phyloP scores from a whole-genome alignment of 2,888 invertebrate genomes.

The Caenorhabditis angaria region DNA sequence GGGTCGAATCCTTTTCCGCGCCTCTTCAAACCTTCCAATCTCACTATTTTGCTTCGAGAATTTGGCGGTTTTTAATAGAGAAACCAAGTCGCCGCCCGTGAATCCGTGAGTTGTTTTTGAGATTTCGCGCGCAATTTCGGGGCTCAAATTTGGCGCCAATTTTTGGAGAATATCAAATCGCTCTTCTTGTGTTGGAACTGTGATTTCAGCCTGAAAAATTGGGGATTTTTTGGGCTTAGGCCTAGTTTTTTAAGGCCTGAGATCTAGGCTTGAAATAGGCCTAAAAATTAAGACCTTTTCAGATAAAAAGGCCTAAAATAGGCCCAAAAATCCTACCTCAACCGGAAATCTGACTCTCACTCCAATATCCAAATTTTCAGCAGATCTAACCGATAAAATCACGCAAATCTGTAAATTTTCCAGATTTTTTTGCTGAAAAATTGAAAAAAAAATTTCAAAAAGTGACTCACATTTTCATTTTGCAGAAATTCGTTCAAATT shows the following conservation, averaged over 20 bases:
- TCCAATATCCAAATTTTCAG: constrained; percentile 53
- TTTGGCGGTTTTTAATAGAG: constrained; percentile 42
- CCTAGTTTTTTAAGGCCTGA: too few relatives aligned
- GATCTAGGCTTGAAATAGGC: too few relatives aligned
- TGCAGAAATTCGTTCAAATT: constrained; percentile 18
- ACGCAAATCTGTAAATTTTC: constrained; percentile 33
- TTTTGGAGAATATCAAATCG: constrained; percentile 49
- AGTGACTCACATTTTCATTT: constrained; percentile 28
- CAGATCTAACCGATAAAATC: constrained; percentile 49
- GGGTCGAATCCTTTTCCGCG: constrained; percentile 54
- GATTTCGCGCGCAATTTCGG: neutral
- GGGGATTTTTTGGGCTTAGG: too few relatives aligned
- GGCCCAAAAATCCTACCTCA: constrained; percentile 24
- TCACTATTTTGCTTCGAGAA: constrained; percentile 19
- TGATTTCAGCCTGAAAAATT: constrained; percentile 29
- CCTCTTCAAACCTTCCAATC: constrained; percentile 29
- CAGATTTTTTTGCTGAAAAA: neutral
- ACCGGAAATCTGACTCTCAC: constrained; percentile 61
- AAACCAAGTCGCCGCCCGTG: constrained; percentile 62
- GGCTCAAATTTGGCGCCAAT: neutral
- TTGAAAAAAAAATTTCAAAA: constrained; percentile 1
- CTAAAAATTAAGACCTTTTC: too few relatives aligned
- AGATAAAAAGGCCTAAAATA: too few relatives aligned
- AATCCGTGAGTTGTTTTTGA: constrained; percentile 64
- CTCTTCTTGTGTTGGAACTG: constrained; percentile 51